Conservation (phyloP, 2,888 invertebrate genomes). For the Sminthurides aquaticus region DNA sequence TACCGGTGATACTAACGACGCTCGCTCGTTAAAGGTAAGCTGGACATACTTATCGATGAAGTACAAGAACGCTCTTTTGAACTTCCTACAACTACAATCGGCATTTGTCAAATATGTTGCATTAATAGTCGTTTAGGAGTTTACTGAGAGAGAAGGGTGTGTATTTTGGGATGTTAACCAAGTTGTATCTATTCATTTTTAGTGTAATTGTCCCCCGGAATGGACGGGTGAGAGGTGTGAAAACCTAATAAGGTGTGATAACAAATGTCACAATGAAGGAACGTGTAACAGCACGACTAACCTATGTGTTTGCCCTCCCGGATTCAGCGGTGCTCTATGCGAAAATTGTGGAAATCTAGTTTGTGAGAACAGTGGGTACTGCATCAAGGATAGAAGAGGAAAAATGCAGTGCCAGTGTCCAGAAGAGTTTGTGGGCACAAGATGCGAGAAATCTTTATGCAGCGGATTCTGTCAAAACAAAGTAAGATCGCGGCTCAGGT, state of each 20-base stretch:
- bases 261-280: conserved; percentile 57
- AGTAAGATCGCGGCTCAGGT: too few species aligned
- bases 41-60: conserved; percentile 3
- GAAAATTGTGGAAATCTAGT: conserved; percentile 54
- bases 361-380: conserved; percentile 59
- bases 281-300: conserved; percentile 50
- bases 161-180: too few species aligned
- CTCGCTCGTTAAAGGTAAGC: conserved; percentile 45
- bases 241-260: conserved; percentile 49
- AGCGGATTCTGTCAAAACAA: conserved; percentile 47
- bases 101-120: too few species aligned
- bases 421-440: conserved; percentile 52
- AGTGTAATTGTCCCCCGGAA: conserved; percentile 57
- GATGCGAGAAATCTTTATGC: conserved; percentile 51
- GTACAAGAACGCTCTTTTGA: too few species aligned
- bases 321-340: conserved; percentile 53
- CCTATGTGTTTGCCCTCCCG: conserved; percentile 52
- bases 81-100: too few species aligned
- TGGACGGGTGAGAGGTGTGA: conserved; percentile 59
- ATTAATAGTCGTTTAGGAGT: too few species aligned
- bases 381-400: conserved; percentile 46
- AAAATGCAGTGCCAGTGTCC: conserved; percentile 48
- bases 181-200: conserved; percentile 8
- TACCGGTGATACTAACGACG: conserved; percentile 38
- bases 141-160: too few species aligned